These are phyloP conservation scores for Cephus sareptanus DNA, from an alignment of 2,888 invertebrate genomes.

Conservation along the genomic window DNA sequence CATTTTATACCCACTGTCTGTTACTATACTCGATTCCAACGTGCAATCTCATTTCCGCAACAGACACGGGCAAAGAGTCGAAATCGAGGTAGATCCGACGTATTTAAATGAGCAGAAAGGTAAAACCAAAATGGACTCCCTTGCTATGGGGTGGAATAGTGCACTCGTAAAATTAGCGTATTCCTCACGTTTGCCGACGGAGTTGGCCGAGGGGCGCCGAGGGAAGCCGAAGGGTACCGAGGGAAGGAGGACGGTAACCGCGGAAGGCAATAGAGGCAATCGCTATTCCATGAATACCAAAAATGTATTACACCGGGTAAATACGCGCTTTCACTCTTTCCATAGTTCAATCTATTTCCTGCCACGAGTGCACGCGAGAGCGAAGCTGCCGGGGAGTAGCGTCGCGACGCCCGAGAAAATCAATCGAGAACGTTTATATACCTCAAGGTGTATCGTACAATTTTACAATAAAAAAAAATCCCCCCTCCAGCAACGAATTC, in stretches of 20 bases:
- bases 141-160: not conserved
- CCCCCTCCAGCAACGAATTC: not conserved
- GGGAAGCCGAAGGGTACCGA: constrained; percentile 1
- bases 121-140: constrained; percentile 5
- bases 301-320: constrained; percentile 43
- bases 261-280: constrained; percentile 47
- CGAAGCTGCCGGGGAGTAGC: not conserved
- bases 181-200: constrained; percentile 44
- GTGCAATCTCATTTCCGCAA: not conserved
- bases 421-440: not conserved
- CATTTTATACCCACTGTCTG: not conserved
- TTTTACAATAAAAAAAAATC: not conserved
- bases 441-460: not conserved
- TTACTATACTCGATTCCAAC: not conserved
- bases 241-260: constrained; percentile 14
- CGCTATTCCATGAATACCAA: constrained; percentile 61
- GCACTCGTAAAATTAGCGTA: constrained; percentile 56
- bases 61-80: constrained; percentile 7
- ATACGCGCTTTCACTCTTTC: not conserved
- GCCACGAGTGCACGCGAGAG: not conserved
- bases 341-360: constrained; percentile 3
- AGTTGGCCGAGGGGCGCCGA: constrained; percentile 30
- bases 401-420: not conserved
- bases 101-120: constrained; percentile 26
- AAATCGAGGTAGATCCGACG: constrained; percentile 25